Base-by-base conservation (phyloP, 2,113 vertebrate species). In the Trematomus loennbergii region DNA sequence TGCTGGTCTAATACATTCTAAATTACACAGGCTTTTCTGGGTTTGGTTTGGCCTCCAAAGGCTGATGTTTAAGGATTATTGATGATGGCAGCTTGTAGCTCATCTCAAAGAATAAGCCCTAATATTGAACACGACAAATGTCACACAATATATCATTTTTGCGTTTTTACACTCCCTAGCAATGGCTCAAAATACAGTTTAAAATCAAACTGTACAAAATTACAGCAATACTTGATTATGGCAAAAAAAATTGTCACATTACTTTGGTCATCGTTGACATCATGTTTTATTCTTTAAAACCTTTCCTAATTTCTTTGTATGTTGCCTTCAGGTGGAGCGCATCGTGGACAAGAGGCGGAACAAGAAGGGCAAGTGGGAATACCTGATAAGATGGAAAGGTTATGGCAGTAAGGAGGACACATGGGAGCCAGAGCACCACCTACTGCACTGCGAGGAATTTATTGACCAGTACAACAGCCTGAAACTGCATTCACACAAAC, bases 321-420 rank as follows among this genome's bases (percentile, higher is more conserved):
- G 33, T 43, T 76, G 13, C 22, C 63, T 78, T 25, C 89, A 99
- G 98, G 98, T 99, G 53, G 98, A 99, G 90, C 96, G 96, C 84
- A 99, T 99, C 57, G 97, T 99, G 76, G 98, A 98, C 94, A 99
- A 97, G 93, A 96, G 98, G 81, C 98, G 97, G 91, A 99, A 97
- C 93, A 98, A 97, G 88, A 99, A 99, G 83, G 98, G 98, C 2
- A 98, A 99, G 89, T 99, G 97, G 97, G 98, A 99, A 83, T 99
- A 98, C 83, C 95, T 99, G 15, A 99, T 99, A 83, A 94, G 98
- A 52, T 99, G 98, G 98, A 99, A 99, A 93, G 97, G 98, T 64
- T 99, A 99, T 0, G 97, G 97, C 46, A 97, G 97, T 90, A 96
- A 97, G 0, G 98, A 99, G 88, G 98, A 99, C 91, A 99, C 98